Conservation (phyloP, 2,113 vertebrate genomes). For the Aplodontia rufa region DNA sequence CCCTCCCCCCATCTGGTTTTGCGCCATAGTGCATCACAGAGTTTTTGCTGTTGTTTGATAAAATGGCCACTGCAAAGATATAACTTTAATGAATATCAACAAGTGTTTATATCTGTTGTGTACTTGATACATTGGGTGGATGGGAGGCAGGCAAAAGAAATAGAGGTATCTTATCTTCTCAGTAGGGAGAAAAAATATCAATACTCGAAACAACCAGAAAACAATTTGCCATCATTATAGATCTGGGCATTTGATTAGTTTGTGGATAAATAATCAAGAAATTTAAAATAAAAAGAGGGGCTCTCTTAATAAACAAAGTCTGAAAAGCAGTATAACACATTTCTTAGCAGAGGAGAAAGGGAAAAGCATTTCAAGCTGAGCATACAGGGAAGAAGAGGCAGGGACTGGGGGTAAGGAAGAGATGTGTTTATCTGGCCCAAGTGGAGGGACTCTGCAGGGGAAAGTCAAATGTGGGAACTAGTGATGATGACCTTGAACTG, state of each 20-base stretch:
- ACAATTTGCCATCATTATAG: not conserved
- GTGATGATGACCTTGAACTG: not conserved
- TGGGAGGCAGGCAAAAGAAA: not conserved
- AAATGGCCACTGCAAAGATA: not conserved
- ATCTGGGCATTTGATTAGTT: not conserved
- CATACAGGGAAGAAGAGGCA: not conserved
- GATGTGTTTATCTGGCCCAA: not conserved
- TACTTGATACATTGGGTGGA: not conserved
- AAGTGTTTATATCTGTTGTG: not conserved
- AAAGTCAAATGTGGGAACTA: not conserved
- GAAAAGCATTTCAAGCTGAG: not conserved
- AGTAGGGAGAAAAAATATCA: not conserved
- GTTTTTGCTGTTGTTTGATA: slow-evolving; percentile 13
- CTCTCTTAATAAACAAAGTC: not conserved
- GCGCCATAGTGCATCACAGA: not conserved
- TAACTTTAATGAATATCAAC: not conserved
- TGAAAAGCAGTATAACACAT: not conserved
- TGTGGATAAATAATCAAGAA: not conserved
- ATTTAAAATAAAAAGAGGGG: not conserved
- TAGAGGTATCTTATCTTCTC: not conserved
- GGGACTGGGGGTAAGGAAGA: not conserved
- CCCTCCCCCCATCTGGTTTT: not conserved
- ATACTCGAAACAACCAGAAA: not conserved
- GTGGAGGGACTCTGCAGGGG: not conserved
- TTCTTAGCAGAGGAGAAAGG: not conserved